Percentiles rank a stretch among this genome's conserved stretches.
phyloP scores from a whole-genome alignment of 2,113 vertebrate species.

The Triplophysa tibetana region DNA sequence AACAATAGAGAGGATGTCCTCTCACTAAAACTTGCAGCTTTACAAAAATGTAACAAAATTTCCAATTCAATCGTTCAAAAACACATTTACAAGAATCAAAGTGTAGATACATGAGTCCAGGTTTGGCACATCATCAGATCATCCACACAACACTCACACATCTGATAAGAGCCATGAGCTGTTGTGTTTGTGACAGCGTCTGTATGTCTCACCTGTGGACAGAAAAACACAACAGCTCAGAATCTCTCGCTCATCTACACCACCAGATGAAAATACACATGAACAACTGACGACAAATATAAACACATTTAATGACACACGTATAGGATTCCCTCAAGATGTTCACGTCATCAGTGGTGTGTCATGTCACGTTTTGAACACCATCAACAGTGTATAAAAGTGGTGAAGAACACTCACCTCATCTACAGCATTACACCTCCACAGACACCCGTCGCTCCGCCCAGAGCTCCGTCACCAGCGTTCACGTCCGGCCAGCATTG shows the following conservation, averaged over 20 bases:
- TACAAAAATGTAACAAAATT: conserved; percentile 87
- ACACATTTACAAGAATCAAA: conserved; percentile 80
- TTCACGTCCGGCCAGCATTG: conserved; percentile 68
- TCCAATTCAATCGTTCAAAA: conserved; percentile 81
- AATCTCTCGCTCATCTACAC: too few relatives aligned
- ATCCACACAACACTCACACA: conserved; percentile 30
- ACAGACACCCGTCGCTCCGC: conserved; percentile 51
- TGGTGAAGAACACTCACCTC: conserved; percentile 52
- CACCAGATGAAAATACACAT: too few relatives aligned
- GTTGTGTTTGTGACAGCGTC: conserved; percentile 42
- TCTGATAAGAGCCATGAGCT: background rate
- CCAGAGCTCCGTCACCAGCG: conserved; percentile 74
- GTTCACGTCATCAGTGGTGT: too few relatives aligned
- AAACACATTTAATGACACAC: too few relatives aligned
- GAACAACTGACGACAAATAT: too few relatives aligned
- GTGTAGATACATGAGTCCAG: conserved; percentile 77
- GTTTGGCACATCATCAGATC: conserved; percentile 80
- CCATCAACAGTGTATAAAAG: too few relatives aligned
- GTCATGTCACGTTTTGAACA: too few relatives aligned
- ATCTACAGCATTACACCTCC: conserved; percentile 68
- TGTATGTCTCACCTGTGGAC: conserved; percentile 49
- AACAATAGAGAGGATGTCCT: too few relatives aligned
- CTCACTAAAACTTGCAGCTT: conserved; percentile 61
- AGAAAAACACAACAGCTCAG: background rate
- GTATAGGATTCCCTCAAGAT: too few relatives aligned